A percentile compares a stretch with the other conserved stretches of the same genome.
Evolutionary conservation across 2,888 invertebrate species (phyloP).

Genomic region (Hemithea aestivaria): DNA sequence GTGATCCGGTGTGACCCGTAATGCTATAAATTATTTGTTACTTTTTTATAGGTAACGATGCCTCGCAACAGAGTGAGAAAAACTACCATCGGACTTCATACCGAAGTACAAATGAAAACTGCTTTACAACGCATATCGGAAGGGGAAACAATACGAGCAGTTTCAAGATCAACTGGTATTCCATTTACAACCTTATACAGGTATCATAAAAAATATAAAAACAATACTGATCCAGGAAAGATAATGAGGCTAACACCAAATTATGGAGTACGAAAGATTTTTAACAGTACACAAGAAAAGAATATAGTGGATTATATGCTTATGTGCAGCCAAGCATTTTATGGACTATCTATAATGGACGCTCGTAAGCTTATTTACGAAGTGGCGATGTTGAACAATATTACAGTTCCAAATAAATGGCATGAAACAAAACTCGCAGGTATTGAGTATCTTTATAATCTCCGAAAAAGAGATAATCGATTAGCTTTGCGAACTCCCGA

Average conservation of each 20-base stretch:
- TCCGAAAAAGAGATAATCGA: no score
- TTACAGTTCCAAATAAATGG: no score
- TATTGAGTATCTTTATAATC: no score
- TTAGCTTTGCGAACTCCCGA: slow-evolving; percentile 18
- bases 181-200: slow-evolving; percentile 16
- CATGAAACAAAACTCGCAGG: no score
- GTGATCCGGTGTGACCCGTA: background rate
- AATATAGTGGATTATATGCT: background rate
- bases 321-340: no score
- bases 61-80: slow-evolving; percentile 9
- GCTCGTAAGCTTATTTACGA: no score
- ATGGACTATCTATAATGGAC: no score
- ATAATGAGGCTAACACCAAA: background rate
- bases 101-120: slow-evolving; percentile 1
- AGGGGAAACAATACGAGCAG: slow-evolving; percentile 4
- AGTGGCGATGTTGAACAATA: no score
- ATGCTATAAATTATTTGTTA: background rate
- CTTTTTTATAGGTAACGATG: background rate
- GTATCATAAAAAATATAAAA: slow-evolving; percentile 1
- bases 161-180: slow-evolving; percentile 7
- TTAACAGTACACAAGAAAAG: background rate
- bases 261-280: background rate
- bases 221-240: background rate
- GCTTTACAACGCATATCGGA: background rate
- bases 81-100: slow-evolving; percentile 6